Conservation (phyloP, 37 sponge, comb jelly and placozoan species). For the Ianthella basta region DNA sequence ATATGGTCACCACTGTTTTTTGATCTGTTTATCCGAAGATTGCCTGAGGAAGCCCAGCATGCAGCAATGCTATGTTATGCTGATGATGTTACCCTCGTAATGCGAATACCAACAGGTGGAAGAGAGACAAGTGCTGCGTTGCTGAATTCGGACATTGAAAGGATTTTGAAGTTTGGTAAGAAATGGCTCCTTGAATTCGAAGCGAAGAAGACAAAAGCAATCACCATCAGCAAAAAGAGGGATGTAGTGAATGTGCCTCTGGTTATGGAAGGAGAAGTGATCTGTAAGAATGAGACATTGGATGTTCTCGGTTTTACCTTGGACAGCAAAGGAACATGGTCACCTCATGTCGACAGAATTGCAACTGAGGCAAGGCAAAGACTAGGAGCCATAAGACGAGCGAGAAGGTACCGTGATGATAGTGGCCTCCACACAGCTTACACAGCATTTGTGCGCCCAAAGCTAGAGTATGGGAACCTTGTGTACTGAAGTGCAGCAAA, state of each 20-base stretch:
- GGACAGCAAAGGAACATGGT: conserved; percentile 11
- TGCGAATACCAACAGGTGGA: conserved; percentile 28
- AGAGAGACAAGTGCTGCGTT: conserved; percentile 4
- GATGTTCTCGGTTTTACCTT: conserved; percentile 23
- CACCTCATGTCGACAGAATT: conserved; percentile 1
- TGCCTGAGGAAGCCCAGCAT: conserved; percentile 19
- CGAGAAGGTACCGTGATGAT: not conserved
- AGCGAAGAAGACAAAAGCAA: conserved; percentile 21
- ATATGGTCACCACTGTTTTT: conserved; percentile 24
- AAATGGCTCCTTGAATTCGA: conserved; percentile 32
- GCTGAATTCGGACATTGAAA: conserved; percentile 18
- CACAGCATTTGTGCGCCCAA: conserved; percentile 16
- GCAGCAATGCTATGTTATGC: conserved; percentile 18
- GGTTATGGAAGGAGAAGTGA: not conserved
- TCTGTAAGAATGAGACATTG: conserved; percentile 7
- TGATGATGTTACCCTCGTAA: not conserved
- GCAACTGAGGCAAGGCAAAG: conserved; percentile 6
- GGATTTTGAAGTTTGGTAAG: not conserved
- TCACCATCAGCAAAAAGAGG: conserved; percentile 5
- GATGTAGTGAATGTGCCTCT: not conserved
- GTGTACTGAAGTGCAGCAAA: not conserved
- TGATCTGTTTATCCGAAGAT: not conserved
- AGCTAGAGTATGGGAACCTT: conserved; percentile 15
- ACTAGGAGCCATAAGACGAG: not conserved
- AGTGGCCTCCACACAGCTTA: not conserved